Base-by-base conservation (phyloP, 2,113 vertebrate species). In the Podiceps cristatus region DNA sequence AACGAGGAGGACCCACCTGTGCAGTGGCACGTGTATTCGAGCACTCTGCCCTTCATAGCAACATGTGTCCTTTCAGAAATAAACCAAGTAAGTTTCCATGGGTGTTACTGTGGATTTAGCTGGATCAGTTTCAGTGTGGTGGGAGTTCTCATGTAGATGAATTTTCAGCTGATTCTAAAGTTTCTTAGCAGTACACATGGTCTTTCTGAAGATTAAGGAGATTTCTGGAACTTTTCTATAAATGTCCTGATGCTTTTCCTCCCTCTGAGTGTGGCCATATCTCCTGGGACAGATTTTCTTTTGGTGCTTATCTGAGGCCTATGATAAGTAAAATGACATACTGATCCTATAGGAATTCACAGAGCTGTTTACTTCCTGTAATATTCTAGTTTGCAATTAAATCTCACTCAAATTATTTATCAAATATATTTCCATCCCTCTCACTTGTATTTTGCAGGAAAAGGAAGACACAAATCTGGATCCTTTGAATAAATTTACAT, bases 401-500 rank as follows among this genome's bases (percentile, higher is more conserved):
- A 80, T 88, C 33, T 81, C 1, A 1, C 42, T 77, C 58, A 64
- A 47, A 91, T 66, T 69, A 90, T 83, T 88, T 91, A 49, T 73
- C 24, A 19, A 55, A 25, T 13, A 31, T 73, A 42, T 90, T 96
- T 71, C 66, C 29, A 31, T 55, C 20, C 31, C 23, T 56, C 55
- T 92, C 3, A 4, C 31, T 88, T 68, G 63, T 31, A 33, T 76
- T 93, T 75, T 91, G 40, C 28, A 72, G 73, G 52, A 77, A 89
- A 76, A 86, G 16, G 35, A 88, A 83, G 71, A 62, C 33, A 80
- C 64, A 94, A 78, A 85, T 75, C 60, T 90, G 60, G 47, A 82
- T 82, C 16, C 27, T 72, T 85, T 68, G 84, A 87, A 96, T 90
- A 93, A 85, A 94, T 95, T 91, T 89, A 16, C 56, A 33, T 89